Evolutionary conservation across 1,140 invertebrate species (phyloP).

Genomic region (Oryctes rhinoceros): DNA sequence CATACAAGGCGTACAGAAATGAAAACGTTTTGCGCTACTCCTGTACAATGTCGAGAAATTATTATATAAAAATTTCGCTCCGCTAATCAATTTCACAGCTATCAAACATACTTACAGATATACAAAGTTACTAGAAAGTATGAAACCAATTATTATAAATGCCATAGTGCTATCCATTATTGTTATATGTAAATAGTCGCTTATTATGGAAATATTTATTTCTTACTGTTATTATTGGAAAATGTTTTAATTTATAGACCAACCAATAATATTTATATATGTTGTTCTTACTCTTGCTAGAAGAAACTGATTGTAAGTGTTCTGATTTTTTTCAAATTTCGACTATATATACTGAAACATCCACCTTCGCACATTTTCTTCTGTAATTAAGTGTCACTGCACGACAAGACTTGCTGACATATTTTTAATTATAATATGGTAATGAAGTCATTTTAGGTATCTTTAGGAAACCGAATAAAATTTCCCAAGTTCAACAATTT

Average conservation of each 20-base stretch:
- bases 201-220: not conserved
- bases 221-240: no score
- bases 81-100: no score
- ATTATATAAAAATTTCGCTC: no score
- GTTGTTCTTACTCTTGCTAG: not conserved
- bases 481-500: not conserved
- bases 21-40: slow-evolving; percentile 41
- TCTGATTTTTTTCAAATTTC: not conserved
- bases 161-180: slow-evolving; percentile 22
- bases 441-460: slow-evolving; percentile 18
- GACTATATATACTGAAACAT: slow-evolving; percentile 30
- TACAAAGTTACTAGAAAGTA: slow-evolving; percentile 20
- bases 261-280: not conserved
- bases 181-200: not conserved
- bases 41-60: not conserved
- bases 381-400: slow-evolving; percentile 20
- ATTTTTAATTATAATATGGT: slow-evolving; percentile 23
- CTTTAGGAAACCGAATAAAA: slow-evolving; percentile 17
- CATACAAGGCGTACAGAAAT: slow-evolving; percentile 44
- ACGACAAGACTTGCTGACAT: not conserved
- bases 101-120: slow-evolving; percentile 29
- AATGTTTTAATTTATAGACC: no score
- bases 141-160: slow-evolving; percentile 30
- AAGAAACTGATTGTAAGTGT: slow-evolving; percentile 15
- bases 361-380: slow-evolving; percentile 21